Conservation (phyloP, 2,888 invertebrate species). For the Allacma fusca region DNA sequence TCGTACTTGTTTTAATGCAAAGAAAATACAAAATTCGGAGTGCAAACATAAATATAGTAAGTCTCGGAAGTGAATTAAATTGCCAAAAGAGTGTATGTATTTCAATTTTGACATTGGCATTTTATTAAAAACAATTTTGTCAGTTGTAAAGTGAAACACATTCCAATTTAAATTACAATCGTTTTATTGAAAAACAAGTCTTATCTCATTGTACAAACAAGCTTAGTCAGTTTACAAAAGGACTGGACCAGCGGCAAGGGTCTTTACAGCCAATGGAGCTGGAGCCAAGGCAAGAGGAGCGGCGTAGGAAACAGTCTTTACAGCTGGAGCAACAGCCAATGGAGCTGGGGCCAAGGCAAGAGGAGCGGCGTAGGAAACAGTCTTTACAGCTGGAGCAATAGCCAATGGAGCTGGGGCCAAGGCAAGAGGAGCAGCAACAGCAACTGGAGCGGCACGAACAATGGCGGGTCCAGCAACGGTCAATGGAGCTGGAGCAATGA, state of each 20-base stretch:
- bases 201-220: no score
- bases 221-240: no score
- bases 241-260: background rate
- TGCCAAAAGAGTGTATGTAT: no score
- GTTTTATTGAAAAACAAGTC: no score
- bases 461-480: background rate
- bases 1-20: no score
- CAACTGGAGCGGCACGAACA: background rate
- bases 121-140: no score
- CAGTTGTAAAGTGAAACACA: no score
- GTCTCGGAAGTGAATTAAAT: no score
- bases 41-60: no score
- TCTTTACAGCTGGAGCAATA: background rate
- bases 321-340: conserved; percentile 4
- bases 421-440: background rate
- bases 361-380: background rate
- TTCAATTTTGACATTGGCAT: no score
- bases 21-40: no score
- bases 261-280: background rate
- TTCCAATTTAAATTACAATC: no score
- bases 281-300: background rate
- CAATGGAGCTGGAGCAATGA: background rate
- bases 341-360: background rate
- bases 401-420: background rate
- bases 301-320: background rate